A percentile compares a stretch with the other conserved stretches of the same genome.
Evolutionary conservation across 2,797 vertebrate genomes (phyloP).

Genomic region (Sebastes alutus): DNA sequence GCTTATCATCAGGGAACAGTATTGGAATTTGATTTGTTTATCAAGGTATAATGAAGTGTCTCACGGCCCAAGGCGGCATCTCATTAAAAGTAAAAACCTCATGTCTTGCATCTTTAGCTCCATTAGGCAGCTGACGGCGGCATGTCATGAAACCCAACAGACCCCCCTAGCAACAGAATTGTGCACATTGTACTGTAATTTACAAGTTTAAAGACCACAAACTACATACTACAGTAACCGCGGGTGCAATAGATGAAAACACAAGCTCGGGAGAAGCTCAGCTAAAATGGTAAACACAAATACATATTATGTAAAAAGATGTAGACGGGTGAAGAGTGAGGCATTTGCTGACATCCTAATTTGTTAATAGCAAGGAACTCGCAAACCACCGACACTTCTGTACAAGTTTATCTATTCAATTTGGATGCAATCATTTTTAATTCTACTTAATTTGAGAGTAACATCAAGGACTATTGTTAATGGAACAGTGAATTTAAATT

Average conservation of each 20-base stretch:
- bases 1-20: slow-evolving; percentile 12
- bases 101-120: slow-evolving; percentile 18
- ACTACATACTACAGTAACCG: background rate
- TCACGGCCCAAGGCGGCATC: slow-evolving; percentile 4
- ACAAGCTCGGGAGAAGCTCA: background rate
- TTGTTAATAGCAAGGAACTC: background rate
- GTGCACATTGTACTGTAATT: background rate
- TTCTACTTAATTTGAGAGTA: background rate
- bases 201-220: background rate
- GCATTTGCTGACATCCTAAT: background rate
- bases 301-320: background rate
- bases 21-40: slow-evolving; percentile 37
- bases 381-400: background rate
- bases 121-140: slow-evolving; percentile 19
- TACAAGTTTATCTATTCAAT: background rate
- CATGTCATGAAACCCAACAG: background rate
- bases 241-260: background rate
- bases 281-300: background rate
- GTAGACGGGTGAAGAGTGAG: background rate
- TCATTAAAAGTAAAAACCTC: slow-evolving; percentile 16
- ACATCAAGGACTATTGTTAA: slow-evolving; percentile 9
- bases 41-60: slow-evolving; percentile 36
- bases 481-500: background rate
- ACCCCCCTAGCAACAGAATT: background rate
- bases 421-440: background rate